phyloP scores from a whole-genome alignment of 2,888 invertebrate genomes.

The Elegia similella region DNA sequence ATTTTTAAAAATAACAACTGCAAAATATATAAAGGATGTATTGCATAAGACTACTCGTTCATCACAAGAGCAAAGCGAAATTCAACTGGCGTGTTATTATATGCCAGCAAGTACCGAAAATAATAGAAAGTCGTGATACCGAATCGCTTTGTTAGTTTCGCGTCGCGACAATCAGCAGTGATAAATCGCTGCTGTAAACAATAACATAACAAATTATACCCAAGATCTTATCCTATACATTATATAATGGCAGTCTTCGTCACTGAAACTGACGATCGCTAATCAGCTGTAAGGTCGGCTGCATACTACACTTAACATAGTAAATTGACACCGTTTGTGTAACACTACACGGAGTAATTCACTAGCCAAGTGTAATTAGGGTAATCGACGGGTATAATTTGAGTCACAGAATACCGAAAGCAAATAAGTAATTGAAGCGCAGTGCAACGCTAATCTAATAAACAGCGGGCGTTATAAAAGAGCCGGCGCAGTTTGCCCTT shows the following conservation, averaged over 20 bases:
- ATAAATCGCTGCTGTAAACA: conserved; percentile 16
- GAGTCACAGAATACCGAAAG: conserved; percentile 18
- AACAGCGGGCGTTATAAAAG: conserved; percentile 50
- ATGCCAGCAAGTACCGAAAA: conserved; percentile 2
- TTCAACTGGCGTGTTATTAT: not conserved
- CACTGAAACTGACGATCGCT: conserved; percentile 39
- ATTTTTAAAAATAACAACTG: not conserved
- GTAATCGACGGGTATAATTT: conserved; percentile 12
- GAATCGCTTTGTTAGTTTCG: conserved; percentile 10
- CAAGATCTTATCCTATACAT: conserved; percentile 26
- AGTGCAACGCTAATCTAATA: conserved; percentile 17
- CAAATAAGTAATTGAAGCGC: conserved; percentile 18
- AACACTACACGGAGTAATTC: conserved; percentile 11
- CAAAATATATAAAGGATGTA: not conserved
- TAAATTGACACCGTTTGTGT: conserved; percentile 13
- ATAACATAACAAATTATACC: conserved; percentile 12
- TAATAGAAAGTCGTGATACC: conserved; percentile 12
- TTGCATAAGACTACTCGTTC: too few species aligned
- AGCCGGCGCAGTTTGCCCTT: conserved; percentile 50
- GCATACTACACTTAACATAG: conserved; percentile 1
- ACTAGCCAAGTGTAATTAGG: conserved; percentile 2
- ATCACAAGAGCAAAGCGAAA: too few species aligned
- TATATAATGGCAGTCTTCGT: conserved; percentile 39
- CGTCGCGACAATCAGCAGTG: conserved; percentile 8
- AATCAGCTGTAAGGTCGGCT: conserved; percentile 41